Percentiles rank a stretch among this genome's conserved stretches.
These are phyloP conservation scores for Onychostoma macrolepis DNA, from an alignment of 2,113 vertebrate genomes.

Conservation along the genomic window DNA sequence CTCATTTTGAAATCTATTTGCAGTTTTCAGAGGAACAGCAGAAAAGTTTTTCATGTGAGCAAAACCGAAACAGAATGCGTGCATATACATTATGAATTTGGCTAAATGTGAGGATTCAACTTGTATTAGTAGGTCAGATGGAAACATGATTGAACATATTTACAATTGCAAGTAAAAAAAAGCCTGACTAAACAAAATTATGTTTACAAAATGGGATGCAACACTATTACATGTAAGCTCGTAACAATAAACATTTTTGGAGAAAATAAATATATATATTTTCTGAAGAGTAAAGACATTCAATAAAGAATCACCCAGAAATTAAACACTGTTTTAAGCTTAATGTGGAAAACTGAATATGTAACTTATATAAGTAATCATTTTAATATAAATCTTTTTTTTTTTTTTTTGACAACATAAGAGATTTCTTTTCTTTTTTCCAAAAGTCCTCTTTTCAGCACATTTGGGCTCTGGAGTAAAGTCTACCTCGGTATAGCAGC, in stretches of 20 bases:
- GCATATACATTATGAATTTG: neutral
- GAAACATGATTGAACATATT: neutral
- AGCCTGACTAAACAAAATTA: neutral
- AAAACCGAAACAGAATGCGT: neutral
- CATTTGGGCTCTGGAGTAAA: slow-evolving; percentile 65
- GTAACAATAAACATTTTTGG: neutral
- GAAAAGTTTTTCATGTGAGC: neutral
- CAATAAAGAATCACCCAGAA: slow-evolving; percentile 12
- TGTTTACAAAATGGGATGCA: neutral
- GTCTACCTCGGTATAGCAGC: slow-evolving; percentile 72
- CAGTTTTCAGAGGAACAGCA: neutral
- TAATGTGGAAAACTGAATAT: slow-evolving; percentile 24
- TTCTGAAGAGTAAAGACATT: slow-evolving; percentile 22
- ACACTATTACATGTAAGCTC: neutral
- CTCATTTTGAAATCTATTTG: slow-evolving; percentile 6
- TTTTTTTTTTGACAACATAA: slow-evolving; percentile 44
- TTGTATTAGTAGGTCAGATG: neutral
- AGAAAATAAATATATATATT: slow-evolving; percentile 10
- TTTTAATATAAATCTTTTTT: neutral
- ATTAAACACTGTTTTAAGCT: slow-evolving; percentile 21
- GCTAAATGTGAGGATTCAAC: slow-evolving; percentile 6
- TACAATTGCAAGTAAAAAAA: slow-evolving; percentile 30
- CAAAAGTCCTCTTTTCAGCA: slow-evolving; percentile 53
- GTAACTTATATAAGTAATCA: neutral
- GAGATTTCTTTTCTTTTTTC: neutral